Evolutionary conservation across 2,113 vertebrate species (phyloP).

Genomic region (Neodontobutis hainanensis): DNA sequence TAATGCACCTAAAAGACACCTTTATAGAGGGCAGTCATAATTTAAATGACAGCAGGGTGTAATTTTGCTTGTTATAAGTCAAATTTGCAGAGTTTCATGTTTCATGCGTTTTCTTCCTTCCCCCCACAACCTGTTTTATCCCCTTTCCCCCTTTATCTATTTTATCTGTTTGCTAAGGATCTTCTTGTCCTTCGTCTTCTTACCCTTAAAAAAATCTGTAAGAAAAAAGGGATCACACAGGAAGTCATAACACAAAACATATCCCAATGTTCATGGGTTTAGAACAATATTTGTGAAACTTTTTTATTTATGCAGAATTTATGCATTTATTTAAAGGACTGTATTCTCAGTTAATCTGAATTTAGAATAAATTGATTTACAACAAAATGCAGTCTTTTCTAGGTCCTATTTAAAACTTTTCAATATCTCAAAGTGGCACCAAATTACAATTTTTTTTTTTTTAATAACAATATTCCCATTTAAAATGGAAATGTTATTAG

Average conservation of each 20-base stretch:
- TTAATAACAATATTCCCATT: no score
- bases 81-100: slow-evolving; percentile 99
- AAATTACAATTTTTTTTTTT: no score
- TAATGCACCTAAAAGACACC: slow-evolving; percentile 99
- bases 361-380: no score
- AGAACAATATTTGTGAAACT: no score
- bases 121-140: slow-evolving; percentile 72
- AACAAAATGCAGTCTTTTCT: no score
- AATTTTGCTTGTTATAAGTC: slow-evolving; percentile 99
- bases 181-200: slow-evolving; percentile 35
- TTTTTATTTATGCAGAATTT: no score
- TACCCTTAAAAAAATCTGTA: slow-evolving; percentile 23
- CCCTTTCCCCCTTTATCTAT: slow-evolving; percentile 6
- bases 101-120: slow-evolving; percentile 88
- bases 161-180: slow-evolving; percentile 50
- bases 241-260: neutral
- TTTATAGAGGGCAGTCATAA: slow-evolving; percentile 99
- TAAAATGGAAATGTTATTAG: no score
- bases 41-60: slow-evolving; percentile 99
- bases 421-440: no score
- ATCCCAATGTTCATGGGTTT: no score
- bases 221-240: slow-evolving; percentile 17
- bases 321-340: no score
- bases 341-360: no score
- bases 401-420: no score